Evolutionary conservation across 2,797 vertebrate species (phyloP), one percentile per base, ranked within the genome.

Genomic region (Falco biarmicus): DNA sequence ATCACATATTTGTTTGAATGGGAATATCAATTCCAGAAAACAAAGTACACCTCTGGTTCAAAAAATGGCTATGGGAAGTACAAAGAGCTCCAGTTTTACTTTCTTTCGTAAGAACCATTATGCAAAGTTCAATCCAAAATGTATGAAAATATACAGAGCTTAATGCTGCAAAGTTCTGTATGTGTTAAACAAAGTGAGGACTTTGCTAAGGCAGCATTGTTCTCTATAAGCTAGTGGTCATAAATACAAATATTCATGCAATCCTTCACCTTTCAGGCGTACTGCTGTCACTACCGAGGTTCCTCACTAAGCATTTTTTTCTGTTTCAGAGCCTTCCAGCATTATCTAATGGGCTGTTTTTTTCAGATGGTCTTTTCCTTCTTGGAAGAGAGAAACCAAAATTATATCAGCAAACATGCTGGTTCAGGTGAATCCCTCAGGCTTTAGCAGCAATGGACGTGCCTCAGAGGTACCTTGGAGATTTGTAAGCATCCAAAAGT

Each of bases 1-100:
- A 94, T 94, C 29, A 17, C 76, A 13, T 94, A 89, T 85, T 96
- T 96, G 82, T 94, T 85, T 89, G 95, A 93, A 83, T 48, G 71
- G 53, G 85, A 41, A 61, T 87, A 92, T 45, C 79, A 65, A 39
- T 89, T 95, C 85, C 84, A 91, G 92, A 89, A 96, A 96, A 91
- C 82, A 93, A 91, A 92, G 84, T 77, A 89, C 26, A 77, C 53
- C 79, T 93, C 81, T 83, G 39, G 31, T 60, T 94, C 74, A 70
- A 89, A 91, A 85, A 83, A 80, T n/a, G 56, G 66, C 87, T 75
- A 31, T 54, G 50, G 54, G 57, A 93, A 77, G 43, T 66, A 84
- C 11, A 68, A 64, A 66, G 60, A 78, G 29, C 45, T 86, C 29
- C 31, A 57, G 22, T 61, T 93, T 87, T 79, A 60, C 66, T 71